Evolutionary conservation across 2,888 invertebrate genomes (phyloP).

Genomic region (Cantharis lateralis): DNA sequence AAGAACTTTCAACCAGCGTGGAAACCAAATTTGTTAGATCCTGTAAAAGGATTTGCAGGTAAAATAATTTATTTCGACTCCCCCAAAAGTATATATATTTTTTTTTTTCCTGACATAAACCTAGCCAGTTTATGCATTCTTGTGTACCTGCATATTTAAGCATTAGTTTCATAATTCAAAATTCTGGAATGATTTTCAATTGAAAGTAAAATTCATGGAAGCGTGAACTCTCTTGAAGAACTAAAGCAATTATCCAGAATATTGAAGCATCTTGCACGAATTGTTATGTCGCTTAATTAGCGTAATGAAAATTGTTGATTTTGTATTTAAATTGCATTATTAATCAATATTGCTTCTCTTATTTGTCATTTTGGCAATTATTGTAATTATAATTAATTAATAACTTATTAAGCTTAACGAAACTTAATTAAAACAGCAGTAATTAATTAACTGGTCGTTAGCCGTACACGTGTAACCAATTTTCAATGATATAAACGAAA

Average conservation of each 20-base stretch:
- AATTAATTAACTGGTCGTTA: background rate
- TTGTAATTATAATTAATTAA: background rate
- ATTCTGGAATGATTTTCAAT: background rate
- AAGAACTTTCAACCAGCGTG: too few relatives aligned
- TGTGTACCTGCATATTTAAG: background rate
- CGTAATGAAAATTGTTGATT: background rate
- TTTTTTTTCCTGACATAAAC: too few relatives aligned
- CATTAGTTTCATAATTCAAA: background rate
- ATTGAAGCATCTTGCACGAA: background rate
- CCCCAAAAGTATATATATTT: too few relatives aligned
- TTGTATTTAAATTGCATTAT: background rate
- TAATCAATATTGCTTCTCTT: background rate
- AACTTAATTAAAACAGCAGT: background rate
- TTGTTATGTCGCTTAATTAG: background rate
- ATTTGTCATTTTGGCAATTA: background rate
- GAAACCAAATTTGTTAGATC: too few relatives aligned
- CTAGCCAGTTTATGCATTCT: too few relatives aligned
- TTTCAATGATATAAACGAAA: background rate
- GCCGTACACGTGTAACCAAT: background rate
- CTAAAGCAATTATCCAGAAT: conserved; percentile 1
- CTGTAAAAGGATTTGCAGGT: too few relatives aligned
- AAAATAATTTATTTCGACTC: too few relatives aligned
- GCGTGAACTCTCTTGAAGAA: background rate
- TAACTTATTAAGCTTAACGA: background rate
- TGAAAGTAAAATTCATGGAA: background rate